Evolutionary conservation across 2,888 invertebrate genomes (phyloP), one percentile per base, ranked within the genome.

Genomic region (Lasiommata megera): DNA sequence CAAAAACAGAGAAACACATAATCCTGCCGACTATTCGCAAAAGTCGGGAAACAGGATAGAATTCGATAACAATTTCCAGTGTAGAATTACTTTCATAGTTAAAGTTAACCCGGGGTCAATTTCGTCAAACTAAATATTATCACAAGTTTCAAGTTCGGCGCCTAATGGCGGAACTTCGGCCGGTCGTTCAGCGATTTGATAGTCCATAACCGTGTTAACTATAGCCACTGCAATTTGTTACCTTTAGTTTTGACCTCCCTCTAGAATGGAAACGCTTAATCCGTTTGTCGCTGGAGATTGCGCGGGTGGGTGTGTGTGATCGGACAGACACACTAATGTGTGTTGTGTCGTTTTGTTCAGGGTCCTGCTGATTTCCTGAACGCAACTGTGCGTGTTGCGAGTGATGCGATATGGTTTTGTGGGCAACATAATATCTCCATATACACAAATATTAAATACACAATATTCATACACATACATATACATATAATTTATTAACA

Each of bases 71-170:
- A 23, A 43, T 43, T 43, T 43, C 41, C 41, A 18, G 23, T n/a
- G 41, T 6, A 6, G 41, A 43, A 43, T 43, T n/a, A 43, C 23
- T 43, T 43, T 23, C 12, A n/a, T 28, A 23, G 41, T 18, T 23
- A n/a, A 23, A 43, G 23, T 43, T 12, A 12, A 11, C 18, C 7
- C 48, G 34, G 12, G 48, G 47, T 55, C 47, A 41, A 40, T 38
- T 46, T 38, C 55, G 29, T 31, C 40, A 53, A 55, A 55, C 47
- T 48, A 55, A 55, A 55, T 55, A 55, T 55, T 55, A 55, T 55
- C 55, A 47, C 38, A 54, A 46, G 50, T 36, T 36, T 29, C 47
- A 40, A 48, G 47, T 48, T 48, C 40, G 29, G 47, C 31, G 53
- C 18, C 55, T 55, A 41, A 55, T 55, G 55, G 48, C 12, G 41